phyloP scores from a whole-genome alignment of 23 tunicate species.

The Ascidia mentula region DNA sequence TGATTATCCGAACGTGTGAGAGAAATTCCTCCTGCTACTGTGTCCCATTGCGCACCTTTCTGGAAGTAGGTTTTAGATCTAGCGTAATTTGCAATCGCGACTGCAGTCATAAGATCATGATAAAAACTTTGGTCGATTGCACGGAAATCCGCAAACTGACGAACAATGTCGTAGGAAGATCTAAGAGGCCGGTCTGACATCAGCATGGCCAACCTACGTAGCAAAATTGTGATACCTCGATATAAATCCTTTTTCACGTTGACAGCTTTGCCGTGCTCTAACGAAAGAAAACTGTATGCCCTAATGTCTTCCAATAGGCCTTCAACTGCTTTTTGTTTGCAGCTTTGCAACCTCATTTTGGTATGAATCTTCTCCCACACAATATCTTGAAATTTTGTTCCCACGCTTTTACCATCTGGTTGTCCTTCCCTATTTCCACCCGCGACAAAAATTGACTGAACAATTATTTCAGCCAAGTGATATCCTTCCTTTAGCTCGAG shows the following conservation, averaged over 20 bases:
- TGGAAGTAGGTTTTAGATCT: background rate
- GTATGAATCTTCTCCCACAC: background rate
- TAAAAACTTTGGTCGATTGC: background rate
- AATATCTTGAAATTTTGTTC: background rate
- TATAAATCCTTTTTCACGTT: background rate
- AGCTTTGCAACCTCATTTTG: background rate
- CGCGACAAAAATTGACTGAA: background rate
- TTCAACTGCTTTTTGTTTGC: background rate
- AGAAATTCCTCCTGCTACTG: background rate
- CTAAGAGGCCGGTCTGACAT: background rate
- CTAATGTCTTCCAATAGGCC: background rate
- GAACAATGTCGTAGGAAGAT: background rate
- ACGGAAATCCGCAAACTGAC: background rate
- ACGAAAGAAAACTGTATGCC: background rate
- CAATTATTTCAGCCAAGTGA: background rate
- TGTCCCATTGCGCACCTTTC: background rate
- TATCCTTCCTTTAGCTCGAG: background rate
- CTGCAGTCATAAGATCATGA: background rate
- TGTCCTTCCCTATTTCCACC: background rate
- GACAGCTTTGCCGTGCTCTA: background rate
- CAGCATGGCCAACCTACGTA: background rate
- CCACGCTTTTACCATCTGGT: background rate
- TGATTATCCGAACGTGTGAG: background rate
- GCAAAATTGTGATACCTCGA: background rate
- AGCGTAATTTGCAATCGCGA: background rate